Conservation (phyloP, 2,113 vertebrate genomes). For the Malurus cyaneus region DNA sequence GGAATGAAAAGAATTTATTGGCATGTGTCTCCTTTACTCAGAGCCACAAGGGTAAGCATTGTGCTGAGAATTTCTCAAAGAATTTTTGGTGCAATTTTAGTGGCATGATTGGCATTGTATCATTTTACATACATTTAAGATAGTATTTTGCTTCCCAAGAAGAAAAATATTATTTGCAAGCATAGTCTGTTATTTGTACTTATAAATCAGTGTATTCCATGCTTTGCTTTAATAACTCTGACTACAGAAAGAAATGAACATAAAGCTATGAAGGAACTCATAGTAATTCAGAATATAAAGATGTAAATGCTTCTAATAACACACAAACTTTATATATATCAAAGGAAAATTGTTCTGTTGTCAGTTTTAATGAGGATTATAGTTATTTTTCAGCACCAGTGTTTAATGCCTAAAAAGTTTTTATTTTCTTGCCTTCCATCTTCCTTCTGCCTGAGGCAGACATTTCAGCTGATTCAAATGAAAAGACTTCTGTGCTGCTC, state of each 20-base stretch:
- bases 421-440: not conserved
- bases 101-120: not conserved
- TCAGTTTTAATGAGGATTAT: not conserved
- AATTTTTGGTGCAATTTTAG: not conserved
- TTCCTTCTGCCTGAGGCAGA: not conserved
- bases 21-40: not conserved
- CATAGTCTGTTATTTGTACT: not conserved
- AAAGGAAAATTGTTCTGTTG: not conserved
- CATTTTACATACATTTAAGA: not conserved
- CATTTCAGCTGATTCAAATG: not conserved
- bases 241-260: not conserved
- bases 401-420: not conserved
- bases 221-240: not conserved
- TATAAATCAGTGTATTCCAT: not conserved
- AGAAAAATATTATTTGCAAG: not conserved
- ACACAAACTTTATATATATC: not conserved
- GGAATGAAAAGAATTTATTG: slow-evolving; percentile 14
- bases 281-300: not conserved
- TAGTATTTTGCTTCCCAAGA: not conserved
- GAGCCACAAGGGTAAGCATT: not conserved
- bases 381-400: not conserved
- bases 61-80: not conserved
- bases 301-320: slow-evolving; percentile 2
- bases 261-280: not conserved
- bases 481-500: not conserved